Conservation (phyloP, 92 coral and sea anemone species). For the Phenganax subtilis region DNA sequence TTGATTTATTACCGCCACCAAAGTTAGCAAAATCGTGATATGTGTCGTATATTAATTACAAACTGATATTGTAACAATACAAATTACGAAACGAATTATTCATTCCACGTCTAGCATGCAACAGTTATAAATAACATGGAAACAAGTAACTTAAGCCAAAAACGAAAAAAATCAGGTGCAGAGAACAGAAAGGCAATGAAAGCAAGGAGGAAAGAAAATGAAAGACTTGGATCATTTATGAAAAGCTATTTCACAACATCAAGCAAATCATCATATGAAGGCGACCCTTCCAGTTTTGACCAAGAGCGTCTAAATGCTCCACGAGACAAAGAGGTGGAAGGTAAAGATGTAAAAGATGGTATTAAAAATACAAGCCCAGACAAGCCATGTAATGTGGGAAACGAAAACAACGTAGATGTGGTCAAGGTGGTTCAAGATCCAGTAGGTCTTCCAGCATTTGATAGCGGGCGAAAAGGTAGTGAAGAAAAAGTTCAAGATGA, state of each 20-base stretch:
- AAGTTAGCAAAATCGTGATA: too few relatives aligned
- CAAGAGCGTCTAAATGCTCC: constrained; percentile 5
- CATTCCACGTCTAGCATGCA: too few relatives aligned
- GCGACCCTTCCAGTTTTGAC: neutral
- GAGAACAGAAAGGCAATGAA: too few relatives aligned
- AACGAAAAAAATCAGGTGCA: too few relatives aligned
- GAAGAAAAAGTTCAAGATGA: constrained; percentile 2
- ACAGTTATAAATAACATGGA: too few relatives aligned
- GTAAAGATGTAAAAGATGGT: constrained; percentile 5
- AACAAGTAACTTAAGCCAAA: too few relatives aligned
- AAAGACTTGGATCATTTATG: constrained; percentile 6
- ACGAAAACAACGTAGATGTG: neutral
- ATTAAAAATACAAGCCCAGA: neutral
- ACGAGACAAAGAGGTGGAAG: neutral
- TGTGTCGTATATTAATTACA: too few relatives aligned
- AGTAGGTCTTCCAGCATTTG: constrained; percentile 4
- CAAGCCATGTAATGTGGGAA: constrained; percentile 16
- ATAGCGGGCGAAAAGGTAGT: neutral
- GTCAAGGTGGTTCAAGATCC: constrained; percentile 7
- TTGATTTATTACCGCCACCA: too few relatives aligned
- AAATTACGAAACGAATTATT: too few relatives aligned
- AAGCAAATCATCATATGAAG: constrained; percentile 2
- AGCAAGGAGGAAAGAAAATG: too few relatives aligned
- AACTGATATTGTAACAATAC: too few relatives aligned
- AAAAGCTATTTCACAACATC: constrained; percentile 8